Percentiles rank a stretch among this genome's conserved stretches.
phyloP scores from a whole-genome alignment of 2,888 invertebrate species.

The Glaucopsyche alexis region DNA sequence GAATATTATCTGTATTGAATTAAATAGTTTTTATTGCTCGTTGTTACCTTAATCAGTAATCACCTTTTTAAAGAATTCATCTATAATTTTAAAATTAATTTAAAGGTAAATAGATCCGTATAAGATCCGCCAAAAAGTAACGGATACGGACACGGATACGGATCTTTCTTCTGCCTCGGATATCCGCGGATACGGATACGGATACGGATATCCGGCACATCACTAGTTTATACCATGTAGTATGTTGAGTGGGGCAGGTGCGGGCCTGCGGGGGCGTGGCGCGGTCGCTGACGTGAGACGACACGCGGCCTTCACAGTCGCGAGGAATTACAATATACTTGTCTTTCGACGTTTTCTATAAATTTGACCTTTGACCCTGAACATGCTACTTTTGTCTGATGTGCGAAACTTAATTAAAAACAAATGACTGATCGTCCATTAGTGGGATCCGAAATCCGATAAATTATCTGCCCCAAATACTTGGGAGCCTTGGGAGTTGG shows the following conservation, averaged over 20 bases:
- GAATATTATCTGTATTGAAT: too few species aligned
- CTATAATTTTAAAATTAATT: too few species aligned
- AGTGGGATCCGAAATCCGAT: not conserved
- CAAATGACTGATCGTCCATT: not conserved
- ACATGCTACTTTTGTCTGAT: not conserved
- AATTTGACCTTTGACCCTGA: conserved; percentile 7
- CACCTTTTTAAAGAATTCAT: too few species aligned
- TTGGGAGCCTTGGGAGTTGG: not conserved
- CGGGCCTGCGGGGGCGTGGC: conserved; percentile 11
- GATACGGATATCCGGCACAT: too few species aligned
- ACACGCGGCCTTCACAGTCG: conserved; percentile 16
- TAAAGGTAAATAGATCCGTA: too few species aligned
- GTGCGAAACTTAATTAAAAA: not conserved
- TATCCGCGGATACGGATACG: too few species aligned
- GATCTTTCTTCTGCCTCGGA: too few species aligned
- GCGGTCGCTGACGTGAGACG: conserved; percentile 12
- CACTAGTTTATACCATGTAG: not conserved
- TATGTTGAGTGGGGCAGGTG: conserved; percentile 6
- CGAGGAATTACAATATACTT: not conserved
- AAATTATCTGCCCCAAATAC: not conserved
- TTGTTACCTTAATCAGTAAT: too few species aligned
- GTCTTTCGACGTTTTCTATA: conserved; percentile 12
- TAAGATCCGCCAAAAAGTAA: too few species aligned
- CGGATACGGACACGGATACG: too few species aligned
- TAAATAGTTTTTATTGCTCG: too few species aligned